Conservation (phyloP, 2,113 vertebrate genomes). For the Zosterops pallidus region DNA sequence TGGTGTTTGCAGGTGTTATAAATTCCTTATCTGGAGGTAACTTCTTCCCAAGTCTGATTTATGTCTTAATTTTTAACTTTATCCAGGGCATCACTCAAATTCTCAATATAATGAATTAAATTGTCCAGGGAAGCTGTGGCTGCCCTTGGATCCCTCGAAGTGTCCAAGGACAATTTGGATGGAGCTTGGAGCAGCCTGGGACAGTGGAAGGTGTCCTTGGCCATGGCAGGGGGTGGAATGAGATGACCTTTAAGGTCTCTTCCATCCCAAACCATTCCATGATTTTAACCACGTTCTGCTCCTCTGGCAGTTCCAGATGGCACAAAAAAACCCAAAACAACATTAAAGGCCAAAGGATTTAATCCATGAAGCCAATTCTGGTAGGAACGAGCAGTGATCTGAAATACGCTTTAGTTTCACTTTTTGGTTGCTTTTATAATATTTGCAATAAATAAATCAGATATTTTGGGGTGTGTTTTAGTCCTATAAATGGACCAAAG, state of each 20-base stretch:
- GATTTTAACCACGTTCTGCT: background rate
- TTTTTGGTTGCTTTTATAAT: background rate
- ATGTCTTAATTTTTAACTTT: background rate
- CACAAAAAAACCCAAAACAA: background rate
- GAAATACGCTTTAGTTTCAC: background rate
- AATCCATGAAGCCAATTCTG: background rate
- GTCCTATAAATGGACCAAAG: background rate
- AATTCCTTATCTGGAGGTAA: background rate
- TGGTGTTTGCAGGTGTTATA: background rate
- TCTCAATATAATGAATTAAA: background rate
- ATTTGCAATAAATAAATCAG: background rate
- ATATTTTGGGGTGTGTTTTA: background rate
- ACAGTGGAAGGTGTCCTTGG: background rate
- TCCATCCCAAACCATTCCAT: background rate
- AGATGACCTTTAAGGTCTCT: background rate
- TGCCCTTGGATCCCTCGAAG: background rate
- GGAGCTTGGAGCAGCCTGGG: background rate
- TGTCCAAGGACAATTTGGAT: background rate
- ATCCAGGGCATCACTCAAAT: background rate
- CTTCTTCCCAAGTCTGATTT: background rate
- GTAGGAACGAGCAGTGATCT: background rate
- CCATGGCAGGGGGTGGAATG: fast-evolving
- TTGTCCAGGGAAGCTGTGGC: background rate
- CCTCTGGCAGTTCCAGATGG: background rate
- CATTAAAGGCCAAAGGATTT: background rate